Evolutionary conservation across 1,140 invertebrate genomes (phyloP).

Genomic region (Danaus melanippus): DNA sequence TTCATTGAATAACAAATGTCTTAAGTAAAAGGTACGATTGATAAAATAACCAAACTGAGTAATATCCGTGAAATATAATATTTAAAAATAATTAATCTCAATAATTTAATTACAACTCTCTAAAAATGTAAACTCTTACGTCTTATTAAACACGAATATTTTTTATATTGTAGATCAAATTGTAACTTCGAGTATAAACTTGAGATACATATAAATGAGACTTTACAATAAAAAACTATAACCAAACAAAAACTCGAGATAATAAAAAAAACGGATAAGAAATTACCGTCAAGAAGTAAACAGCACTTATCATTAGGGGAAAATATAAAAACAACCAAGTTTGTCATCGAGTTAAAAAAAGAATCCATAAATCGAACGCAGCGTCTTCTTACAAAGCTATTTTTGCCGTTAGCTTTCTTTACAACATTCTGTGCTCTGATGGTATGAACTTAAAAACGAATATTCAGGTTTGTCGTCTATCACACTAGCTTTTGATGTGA

Average conservation of each 20-base stretch:
- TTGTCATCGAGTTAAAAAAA: conserved; percentile 51
- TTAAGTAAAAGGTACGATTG: too few species aligned
- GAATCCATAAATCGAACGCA: conserved; percentile 28
- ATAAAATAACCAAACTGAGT: too few species aligned
- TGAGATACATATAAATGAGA: too few species aligned
- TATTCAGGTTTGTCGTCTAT: conserved; percentile 32
- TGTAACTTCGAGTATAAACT: too few species aligned
- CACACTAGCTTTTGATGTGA: conserved; percentile 48
- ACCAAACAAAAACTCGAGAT: conserved; percentile 4
- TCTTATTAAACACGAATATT: too few species aligned
- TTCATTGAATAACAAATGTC: too few species aligned
- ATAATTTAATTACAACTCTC: too few species aligned
- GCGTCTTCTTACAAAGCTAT: conserved; percentile 17
- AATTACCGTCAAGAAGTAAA: conserved; percentile 21
- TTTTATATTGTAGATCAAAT: too few species aligned
- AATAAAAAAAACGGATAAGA: conserved; percentile 18
- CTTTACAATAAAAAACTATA: background rate
- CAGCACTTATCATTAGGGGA: conserved; percentile 31
- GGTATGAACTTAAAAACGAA: conserved; percentile 9
- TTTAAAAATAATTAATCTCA: too few species aligned
- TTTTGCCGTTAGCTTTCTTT: conserved; percentile 2
- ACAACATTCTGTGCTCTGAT: too few species aligned
- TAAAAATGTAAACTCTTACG: too few species aligned
- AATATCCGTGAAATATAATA: too few species aligned
- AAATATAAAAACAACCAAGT: conserved; percentile 37